Conservation (phyloP, 2,113 vertebrate species). For the Axis porcinus region DNA sequence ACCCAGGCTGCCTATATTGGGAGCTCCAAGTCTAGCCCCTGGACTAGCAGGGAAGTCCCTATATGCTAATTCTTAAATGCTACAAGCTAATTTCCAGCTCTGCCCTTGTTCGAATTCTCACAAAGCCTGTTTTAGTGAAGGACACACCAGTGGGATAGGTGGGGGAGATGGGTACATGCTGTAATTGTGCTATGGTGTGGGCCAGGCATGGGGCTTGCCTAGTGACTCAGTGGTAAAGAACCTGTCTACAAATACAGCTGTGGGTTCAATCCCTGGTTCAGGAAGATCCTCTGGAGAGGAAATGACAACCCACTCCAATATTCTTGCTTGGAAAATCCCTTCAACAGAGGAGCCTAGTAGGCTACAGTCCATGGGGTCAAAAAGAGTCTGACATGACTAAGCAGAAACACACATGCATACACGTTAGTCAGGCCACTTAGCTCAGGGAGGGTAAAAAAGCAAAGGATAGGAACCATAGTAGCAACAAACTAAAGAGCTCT, state of each 20-base stretch:
- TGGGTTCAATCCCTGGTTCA: background rate
- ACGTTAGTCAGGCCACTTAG: background rate
- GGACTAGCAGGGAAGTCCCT: background rate
- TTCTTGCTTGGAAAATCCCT: background rate
- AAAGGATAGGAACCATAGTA: background rate
- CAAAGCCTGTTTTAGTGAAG: background rate
- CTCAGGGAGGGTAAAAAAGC: background rate
- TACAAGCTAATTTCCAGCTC: background rate
- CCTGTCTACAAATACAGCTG: background rate
- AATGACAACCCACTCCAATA: background rate
- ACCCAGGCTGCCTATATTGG: background rate
- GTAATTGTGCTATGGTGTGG: background rate
- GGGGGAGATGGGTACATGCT: rapidly evolving
- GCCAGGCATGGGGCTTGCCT: background rate
- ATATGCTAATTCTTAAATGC: background rate
- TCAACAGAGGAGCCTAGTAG: background rate
- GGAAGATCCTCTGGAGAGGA: background rate
- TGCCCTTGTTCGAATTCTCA: background rate
- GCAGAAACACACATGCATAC: background rate
- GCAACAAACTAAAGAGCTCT: background rate
- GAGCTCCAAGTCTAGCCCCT: background rate
- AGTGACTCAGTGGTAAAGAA: background rate
- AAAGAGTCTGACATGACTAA: background rate
- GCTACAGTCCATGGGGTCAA: background rate
- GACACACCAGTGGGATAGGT: no score